A percentile compares a stretch with the other conserved stretches of the same genome.
phyloP scores from a whole-genome alignment of 2,113 vertebrate genomes.

The Narcine bancroftii region DNA sequence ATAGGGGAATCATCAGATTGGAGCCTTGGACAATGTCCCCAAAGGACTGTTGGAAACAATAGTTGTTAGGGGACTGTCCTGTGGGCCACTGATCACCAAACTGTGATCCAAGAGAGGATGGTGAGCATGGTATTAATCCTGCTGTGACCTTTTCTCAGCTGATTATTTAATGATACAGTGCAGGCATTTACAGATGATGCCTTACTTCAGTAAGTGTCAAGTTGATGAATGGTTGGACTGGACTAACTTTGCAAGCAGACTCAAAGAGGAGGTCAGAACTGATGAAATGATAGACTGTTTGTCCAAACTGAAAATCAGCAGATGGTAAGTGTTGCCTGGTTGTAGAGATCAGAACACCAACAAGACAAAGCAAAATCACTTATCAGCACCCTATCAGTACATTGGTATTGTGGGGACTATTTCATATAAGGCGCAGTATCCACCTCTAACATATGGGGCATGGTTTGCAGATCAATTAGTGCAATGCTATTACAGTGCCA shows the following conservation, averaged over 20 bases:
- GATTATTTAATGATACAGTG: slow-evolving; percentile 26
- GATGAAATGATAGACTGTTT: not conserved
- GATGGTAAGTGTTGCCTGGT: not conserved
- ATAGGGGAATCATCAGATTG: not conserved
- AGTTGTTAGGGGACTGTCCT: not conserved
- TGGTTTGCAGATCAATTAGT: too few species aligned
- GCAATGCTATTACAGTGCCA: too few species aligned
- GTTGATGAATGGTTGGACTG: not conserved
- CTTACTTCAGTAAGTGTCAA: not conserved
- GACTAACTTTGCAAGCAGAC: not conserved
- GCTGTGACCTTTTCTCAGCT: not conserved
- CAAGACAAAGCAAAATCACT: not conserved
- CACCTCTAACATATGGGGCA: too few species aligned
- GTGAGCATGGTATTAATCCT: not conserved
- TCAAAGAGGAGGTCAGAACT: not conserved
- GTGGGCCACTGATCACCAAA: not conserved
- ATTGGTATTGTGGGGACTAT: not conserved
- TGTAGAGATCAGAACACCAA: not conserved
- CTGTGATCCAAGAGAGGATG: not conserved
- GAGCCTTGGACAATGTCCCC: not conserved
- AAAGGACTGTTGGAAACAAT: not conserved
- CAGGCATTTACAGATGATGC: not conserved
- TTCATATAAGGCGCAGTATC: not conserved
- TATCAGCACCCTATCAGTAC: not conserved
- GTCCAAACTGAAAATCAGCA: not conserved